Percentiles rank a stretch among this genome's conserved stretches.
Conservation (phyloP, 1,140 invertebrate genomes). For the Orussus abietinus region DNA sequence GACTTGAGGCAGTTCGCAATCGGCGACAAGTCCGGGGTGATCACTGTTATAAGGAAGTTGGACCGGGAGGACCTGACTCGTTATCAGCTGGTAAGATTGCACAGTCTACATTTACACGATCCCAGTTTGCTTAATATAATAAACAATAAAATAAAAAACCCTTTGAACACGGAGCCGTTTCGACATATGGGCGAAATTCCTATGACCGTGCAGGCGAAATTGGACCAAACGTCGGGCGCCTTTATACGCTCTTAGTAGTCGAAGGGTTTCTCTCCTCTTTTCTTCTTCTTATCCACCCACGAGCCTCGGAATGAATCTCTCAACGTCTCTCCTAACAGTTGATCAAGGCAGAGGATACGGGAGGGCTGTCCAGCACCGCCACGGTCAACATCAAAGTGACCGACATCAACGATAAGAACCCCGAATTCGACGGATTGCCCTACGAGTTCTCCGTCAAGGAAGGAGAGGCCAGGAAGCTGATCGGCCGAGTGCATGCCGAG, state of each 20-base stretch:
- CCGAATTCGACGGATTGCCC: slow-evolving; percentile 71
- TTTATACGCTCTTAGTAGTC: too few relatives aligned
- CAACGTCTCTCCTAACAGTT: too few relatives aligned
- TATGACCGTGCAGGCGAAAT: too few relatives aligned
- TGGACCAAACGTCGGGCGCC: too few relatives aligned
- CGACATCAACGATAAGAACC: slow-evolving; percentile 88
- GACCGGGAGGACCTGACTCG: slow-evolving; percentile 83
- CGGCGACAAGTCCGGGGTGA: slow-evolving; percentile 74
- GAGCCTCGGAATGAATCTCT: too few relatives aligned
- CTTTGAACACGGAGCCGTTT: too few relatives aligned
- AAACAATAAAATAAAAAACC: too few relatives aligned
- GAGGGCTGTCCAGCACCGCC: slow-evolving; percentile 74
- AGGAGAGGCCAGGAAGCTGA: slow-evolving; percentile 63
- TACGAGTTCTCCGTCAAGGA: slow-evolving; percentile 82
- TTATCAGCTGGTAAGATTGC: slow-evolving; percentile 78
- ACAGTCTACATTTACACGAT: slow-evolving; percentile 20
- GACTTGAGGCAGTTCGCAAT: slow-evolving; percentile 81
- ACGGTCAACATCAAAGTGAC: slow-evolving; percentile 85
- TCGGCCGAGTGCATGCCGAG: slow-evolving; percentile 77
- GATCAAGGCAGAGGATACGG: slow-evolving; percentile 81
- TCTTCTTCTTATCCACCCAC: too few relatives aligned
- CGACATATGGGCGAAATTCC: too few relatives aligned
- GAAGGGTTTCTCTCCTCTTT: too few relatives aligned
- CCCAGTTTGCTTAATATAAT: slow-evolving; percentile 12
- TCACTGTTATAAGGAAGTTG: slow-evolving; percentile 76